These are phyloP conservation scores for Tachyglossus aculeatus DNA, from an alignment of 2,797 vertebrate species.

Conservation along the genomic window DNA sequence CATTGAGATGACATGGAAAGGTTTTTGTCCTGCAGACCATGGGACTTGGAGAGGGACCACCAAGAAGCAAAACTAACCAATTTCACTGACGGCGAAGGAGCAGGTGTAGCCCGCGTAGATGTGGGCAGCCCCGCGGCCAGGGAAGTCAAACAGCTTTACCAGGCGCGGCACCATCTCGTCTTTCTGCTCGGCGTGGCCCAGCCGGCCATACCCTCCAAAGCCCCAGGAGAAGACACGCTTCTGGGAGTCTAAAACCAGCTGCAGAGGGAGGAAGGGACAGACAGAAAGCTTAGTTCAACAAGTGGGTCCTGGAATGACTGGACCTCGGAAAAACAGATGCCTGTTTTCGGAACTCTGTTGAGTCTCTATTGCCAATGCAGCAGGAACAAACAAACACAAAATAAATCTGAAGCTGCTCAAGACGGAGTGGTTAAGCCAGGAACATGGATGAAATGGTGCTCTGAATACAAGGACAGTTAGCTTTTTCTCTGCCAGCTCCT, in stretches of 20 bases:
- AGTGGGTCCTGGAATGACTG: too few relatives aligned
- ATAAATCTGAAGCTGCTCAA: rapidly evolving
- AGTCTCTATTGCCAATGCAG: rapidly evolving
- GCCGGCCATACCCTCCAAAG: conserved; percentile 91
- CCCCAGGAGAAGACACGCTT: conserved; percentile 97
- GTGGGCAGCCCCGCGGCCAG: conserved; percentile 87
- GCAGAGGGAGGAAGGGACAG: background rate
- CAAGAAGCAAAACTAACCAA: conserved; percentile 71
- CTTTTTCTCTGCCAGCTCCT: background rate
- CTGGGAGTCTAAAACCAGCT: conserved; percentile 95
- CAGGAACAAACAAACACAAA: background rate
- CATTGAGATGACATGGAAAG: too few relatives aligned
- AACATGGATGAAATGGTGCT: rapidly evolving
- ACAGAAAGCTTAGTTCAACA: too few relatives aligned
- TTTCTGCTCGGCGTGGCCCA: conserved; percentile 94
- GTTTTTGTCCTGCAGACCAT: background rate
- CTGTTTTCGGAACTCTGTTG: background rate
- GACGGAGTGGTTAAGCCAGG: rapidly evolving
- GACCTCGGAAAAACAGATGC: rapidly evolving
- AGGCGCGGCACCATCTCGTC: conserved; percentile 96
- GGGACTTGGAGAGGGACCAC: rapidly evolving
- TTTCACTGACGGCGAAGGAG: conserved; percentile 92
- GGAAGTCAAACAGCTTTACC: conserved; percentile 96
- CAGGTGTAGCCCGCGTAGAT: conserved; percentile 92
- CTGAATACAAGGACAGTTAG: background rate